Evolutionary conservation across 2,888 invertebrate species (phyloP).

Genomic region (Eremobia ochroleuca): DNA sequence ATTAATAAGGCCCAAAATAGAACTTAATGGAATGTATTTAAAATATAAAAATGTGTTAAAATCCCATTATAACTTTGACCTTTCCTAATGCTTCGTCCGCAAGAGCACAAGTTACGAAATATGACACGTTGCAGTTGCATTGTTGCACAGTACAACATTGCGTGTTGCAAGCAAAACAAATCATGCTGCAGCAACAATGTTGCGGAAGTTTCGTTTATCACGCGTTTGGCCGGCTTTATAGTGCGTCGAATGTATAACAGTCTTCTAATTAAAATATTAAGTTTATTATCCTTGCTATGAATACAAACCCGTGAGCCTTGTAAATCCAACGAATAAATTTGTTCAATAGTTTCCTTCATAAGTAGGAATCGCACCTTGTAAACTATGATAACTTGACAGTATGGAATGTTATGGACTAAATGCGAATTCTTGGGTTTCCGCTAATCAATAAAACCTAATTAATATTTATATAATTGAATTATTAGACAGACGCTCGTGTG

Average conservation of each 20-base stretch:
- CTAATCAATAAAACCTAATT: not conserved
- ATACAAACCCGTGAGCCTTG: not conserved
- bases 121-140: not conserved
- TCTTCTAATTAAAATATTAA: not conserved
- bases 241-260: not conserved
- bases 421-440: not conserved
- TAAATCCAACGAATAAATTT: not conserved
- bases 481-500: not conserved
- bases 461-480: not conserved
- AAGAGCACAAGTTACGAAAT: not conserved
- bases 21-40: not conserved
- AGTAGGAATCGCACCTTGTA: slow-evolving; percentile 1
- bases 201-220: not conserved
- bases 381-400: not conserved
- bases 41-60: not conserved
- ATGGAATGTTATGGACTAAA: slow-evolving; percentile 9
- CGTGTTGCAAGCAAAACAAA: not conserved
- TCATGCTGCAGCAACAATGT: slow-evolving; percentile 1
- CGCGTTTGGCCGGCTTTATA: not conserved
- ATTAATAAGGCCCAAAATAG: not conserved
- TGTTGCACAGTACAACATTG: not conserved
- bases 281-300: not conserved
- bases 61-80: not conserved
- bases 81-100: not conserved
- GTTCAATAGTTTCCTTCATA: not conserved